Percentiles rank a stretch among this genome's conserved stretches.
Evolutionary conservation across 1,140 invertebrate species (phyloP).

Genomic region (Panonychus citri): DNA sequence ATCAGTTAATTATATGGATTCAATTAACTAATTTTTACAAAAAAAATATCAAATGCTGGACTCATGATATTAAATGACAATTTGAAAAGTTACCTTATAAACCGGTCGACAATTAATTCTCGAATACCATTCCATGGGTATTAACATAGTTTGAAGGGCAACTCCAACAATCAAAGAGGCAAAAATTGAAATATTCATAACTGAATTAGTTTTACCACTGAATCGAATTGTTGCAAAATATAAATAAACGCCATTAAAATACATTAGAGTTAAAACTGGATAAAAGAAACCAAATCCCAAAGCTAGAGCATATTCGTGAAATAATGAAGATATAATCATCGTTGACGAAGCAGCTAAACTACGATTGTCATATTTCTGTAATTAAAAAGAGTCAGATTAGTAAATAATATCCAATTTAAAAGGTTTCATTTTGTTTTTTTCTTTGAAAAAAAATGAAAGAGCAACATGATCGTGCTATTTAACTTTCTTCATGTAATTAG

Average conservation of each 20-base stretch:
- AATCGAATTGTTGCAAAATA: not conserved
- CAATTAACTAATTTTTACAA: too few species aligned
- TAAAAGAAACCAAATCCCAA: constrained; percentile 26
- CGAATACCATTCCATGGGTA: not conserved
- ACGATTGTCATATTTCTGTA: too few species aligned
- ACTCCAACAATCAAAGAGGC: not conserved
- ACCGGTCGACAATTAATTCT: not conserved
- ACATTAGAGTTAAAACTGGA: constrained; percentile 26
- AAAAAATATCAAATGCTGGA: too few species aligned
- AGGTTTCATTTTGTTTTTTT: too few species aligned
- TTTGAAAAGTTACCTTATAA: not conserved
- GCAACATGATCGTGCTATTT: too few species aligned
- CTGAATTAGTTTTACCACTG: not conserved
- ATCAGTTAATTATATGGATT: too few species aligned
- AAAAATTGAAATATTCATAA: not conserved
- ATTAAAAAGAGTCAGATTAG: too few species aligned
- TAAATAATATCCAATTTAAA: too few species aligned
- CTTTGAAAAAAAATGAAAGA: too few species aligned
- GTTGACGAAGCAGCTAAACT: not conserved
- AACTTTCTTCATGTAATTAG: too few species aligned
- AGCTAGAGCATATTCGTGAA: constrained; percentile 28
- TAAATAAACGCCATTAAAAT: constrained; percentile 19
- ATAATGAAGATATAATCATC: constrained; percentile 25
- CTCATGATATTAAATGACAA: too few species aligned
- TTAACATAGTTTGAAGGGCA: not conserved